Conservation (phyloP, 1,140 invertebrate species). For the Meloidogyne exigua region DNA sequence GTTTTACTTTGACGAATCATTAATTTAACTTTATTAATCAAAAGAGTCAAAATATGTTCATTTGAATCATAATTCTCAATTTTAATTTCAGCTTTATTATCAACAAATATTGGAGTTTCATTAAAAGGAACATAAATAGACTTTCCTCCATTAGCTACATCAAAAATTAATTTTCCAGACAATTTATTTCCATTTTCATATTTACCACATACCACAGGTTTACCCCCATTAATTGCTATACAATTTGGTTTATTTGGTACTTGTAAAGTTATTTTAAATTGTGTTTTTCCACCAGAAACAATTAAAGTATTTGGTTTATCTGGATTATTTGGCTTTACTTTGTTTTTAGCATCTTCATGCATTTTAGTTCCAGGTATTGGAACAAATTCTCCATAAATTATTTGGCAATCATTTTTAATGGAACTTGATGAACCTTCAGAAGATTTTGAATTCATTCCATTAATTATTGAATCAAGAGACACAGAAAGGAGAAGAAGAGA, state of each 20-base stretch:
- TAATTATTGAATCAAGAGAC: not conserved
- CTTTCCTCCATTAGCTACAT: not conserved
- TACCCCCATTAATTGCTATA: not conserved
- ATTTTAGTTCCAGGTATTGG: too few species aligned
- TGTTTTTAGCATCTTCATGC: too few species aligned
- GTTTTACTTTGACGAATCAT: too few species aligned
- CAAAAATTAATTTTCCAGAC: not conserved
- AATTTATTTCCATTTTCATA: too few species aligned
- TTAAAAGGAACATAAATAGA: not conserved
- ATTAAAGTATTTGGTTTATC: not conserved
- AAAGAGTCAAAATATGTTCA: too few species aligned
- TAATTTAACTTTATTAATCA: not conserved
- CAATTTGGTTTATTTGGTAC: not conserved
- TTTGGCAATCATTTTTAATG: not conserved
- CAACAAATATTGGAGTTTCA: not conserved
- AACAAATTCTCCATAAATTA: not conserved
- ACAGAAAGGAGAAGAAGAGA: too few species aligned
- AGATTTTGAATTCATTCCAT: too few species aligned
- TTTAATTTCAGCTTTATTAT: not conserved
- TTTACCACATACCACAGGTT: not conserved
- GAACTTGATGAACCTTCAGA: not conserved
- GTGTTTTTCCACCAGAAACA: not conserved
- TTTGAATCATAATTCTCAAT: not conserved
- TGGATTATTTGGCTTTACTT: not conserved
- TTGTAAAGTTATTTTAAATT: not conserved